A percentile compares a stretch with the other conserved stretches of the same genome.
phyloP scores from a whole-genome alignment of 2,888 invertebrate genomes.

The Caenorhabditis doughertyi region DNA sequence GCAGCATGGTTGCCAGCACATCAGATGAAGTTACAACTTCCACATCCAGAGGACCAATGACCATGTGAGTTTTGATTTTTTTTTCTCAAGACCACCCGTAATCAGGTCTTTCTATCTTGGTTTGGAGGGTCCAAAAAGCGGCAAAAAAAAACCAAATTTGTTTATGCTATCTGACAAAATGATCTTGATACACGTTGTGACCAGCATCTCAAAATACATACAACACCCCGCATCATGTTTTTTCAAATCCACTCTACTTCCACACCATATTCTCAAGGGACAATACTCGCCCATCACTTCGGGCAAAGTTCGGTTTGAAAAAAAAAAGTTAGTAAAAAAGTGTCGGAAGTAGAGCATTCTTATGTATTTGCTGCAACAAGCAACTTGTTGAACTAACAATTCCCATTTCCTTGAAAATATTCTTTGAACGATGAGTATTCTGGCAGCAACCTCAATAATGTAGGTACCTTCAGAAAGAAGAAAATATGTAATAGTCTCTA shows the following conservation, averaged over 20 bases:
- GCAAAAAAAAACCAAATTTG: conserved; percentile 36
- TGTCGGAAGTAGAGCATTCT: conserved; percentile 26
- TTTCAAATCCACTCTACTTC: conserved; percentile 19
- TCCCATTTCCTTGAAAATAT: neutral
- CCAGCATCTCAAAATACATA: conserved; percentile 50
- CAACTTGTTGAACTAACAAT: conserved; percentile 25
- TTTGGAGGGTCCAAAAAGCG: conserved; percentile 16
- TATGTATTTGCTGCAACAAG: conserved; percentile 56
- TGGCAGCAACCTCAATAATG: conserved; percentile 8
- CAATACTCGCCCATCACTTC: conserved; percentile 51
- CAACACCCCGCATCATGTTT: conserved; percentile 45
- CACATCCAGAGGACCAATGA: conserved; percentile 28
- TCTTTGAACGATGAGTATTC: conserved; percentile 25
- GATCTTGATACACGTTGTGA: conserved; percentile 53
- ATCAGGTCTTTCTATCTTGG: conserved; percentile 28
- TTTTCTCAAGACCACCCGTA: too few relatives aligned
- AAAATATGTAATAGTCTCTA: neutral
- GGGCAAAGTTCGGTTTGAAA: conserved; percentile 56
- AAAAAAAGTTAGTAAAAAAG: conserved; percentile 41
- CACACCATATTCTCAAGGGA: conserved; percentile 49
- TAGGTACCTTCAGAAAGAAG: neutral
- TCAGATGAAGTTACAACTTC: conserved; percentile 52
- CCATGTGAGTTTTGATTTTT: conserved; percentile 51
- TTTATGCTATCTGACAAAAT: conserved; percentile 27
- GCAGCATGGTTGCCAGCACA: conserved; percentile 69